Base-by-base conservation (phyloP, 2,113 vertebrate genomes). In the Halichoeres trimaculatus region DNA sequence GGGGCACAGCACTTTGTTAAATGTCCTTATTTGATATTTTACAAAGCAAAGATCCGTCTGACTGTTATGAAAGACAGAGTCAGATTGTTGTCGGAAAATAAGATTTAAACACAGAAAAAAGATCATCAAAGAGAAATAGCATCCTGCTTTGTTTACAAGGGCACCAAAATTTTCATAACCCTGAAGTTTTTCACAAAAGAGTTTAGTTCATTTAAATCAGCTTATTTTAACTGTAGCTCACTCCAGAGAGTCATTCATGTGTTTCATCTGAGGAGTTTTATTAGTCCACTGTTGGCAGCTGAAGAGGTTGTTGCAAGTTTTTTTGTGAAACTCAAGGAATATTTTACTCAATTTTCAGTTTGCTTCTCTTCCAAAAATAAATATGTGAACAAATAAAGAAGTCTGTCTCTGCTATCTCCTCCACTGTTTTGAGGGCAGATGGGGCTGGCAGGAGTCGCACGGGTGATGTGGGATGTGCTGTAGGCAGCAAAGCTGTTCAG, bases 371-470 rank as follows among this genome's bases (percentile, higher is more conserved):
- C 10, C 14, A 62, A 65, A 71, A 66, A 51, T 24, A 56, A 71
- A 41, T 5, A 43, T 12, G 13, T 10, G 38, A 48, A 41, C n/a
- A 55, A 47, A 41, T 50, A 24, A 36, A 24, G 1, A 13, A 48
- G 45, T 58, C 13, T n/a, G 10, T 62, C 35, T 30, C 35, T 63
- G 7, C 22, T 23, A 23, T 38, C 54, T 52, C 36, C 23, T 13
- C 22, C 54, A 9, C 41, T 8, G 35, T 71, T 63, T 55, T 55
- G 20, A 30, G 55, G 47, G 16, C 78, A 87, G 78, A 64, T 88
- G 84, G 64, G 63, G 68, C 36, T 87, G 86, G 70, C 82, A 87
- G 76, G 54, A 74, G 80, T 77, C 70, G 78, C 43, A 78, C 67
- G 47, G 30, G 30, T 30, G 30, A 30, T 30, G 30, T 30, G 43